Conservation (phyloP, 53 echinoderm and acorn worm genomes). For the Astropecten irregularis region DNA sequence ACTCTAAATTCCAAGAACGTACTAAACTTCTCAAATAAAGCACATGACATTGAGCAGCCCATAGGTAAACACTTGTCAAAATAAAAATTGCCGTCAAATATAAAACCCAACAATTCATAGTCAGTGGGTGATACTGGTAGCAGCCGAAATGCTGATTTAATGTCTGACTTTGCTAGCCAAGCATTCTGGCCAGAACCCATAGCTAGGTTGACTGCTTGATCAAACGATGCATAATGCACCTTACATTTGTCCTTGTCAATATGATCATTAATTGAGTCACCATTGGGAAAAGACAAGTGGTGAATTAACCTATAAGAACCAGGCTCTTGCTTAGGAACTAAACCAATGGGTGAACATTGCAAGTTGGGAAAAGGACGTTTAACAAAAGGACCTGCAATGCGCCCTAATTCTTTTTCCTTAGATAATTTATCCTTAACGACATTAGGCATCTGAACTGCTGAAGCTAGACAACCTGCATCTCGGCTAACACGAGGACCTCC, state of each 20-base stretch:
- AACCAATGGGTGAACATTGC: conserved; percentile 33
- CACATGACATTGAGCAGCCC: conserved; percentile 52
- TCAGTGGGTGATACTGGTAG: conserved; percentile 50
- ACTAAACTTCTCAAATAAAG: conserved; percentile 49
- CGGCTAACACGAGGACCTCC: background rate
- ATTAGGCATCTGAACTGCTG: background rate
- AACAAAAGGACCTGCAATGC: conserved; percentile 35
- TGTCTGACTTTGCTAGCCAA: conserved; percentile 45
- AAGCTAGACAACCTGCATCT: conserved; percentile 2
- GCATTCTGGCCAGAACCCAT: background rate
- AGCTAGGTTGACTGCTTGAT: conserved; percentile 28
- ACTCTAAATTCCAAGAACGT: conserved; percentile 31
- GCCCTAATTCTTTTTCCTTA: conserved; percentile 32
- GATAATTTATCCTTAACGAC: conserved; percentile 12
- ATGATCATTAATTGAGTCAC: conserved; percentile 47
- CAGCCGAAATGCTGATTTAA: conserved; percentile 55
- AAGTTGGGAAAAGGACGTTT: conserved; percentile 31
- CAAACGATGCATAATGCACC: conserved; percentile 53
- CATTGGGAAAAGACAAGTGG: conserved; percentile 51
- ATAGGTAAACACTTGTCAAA: conserved; percentile 66
- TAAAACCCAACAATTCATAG: conserved; percentile 53
- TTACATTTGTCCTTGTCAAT: conserved; percentile 28
- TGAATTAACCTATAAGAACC: conserved; percentile 53
- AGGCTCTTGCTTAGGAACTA: conserved; percentile 51
- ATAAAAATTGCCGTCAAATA: conserved; percentile 33